phyloP scores from a whole-genome alignment of 2,113 vertebrate species.

The Rhinoderma darwinii region DNA sequence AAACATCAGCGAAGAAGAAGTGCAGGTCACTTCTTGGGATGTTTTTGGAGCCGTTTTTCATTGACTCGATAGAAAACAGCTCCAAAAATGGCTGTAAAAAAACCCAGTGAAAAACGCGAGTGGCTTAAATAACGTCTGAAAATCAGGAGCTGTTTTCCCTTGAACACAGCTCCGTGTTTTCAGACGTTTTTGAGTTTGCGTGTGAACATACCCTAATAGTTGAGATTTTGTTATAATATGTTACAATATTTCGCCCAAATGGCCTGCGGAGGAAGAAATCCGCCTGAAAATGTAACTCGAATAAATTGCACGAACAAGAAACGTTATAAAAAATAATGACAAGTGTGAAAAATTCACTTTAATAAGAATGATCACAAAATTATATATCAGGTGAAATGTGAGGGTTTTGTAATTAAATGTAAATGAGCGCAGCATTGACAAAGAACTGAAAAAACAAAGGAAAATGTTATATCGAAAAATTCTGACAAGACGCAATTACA shows the following conservation, averaged over 20 bases:
- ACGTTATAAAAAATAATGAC: constrained; percentile 25
- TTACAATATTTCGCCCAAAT: not conserved
- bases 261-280: not conserved
- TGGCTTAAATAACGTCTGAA: too few relatives aligned
- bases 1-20: too few relatives aligned
- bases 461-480: not conserved
- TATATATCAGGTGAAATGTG: not conserved
- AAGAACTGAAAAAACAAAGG: not conserved
- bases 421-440: not conserved
- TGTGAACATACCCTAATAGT: too few relatives aligned
- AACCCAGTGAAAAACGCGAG: too few relatives aligned
- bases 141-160: too few relatives aligned
- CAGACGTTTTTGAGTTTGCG: too few relatives aligned
- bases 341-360: constrained; percentile 18
- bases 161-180: too few relatives aligned
- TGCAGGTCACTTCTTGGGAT: too few relatives aligned
- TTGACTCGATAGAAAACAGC: too few relatives aligned
- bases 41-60: too few relatives aligned
- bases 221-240: not conserved
- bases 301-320: constrained; percentile 9
- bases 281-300: not conserved
- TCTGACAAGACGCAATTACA: not conserved
- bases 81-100: too few relatives aligned
- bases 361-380: constrained; percentile 18
- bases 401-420: not conserved